Conservation (phyloP, 2,797 vertebrate genomes). For the Lacerta bilineata region DNA sequence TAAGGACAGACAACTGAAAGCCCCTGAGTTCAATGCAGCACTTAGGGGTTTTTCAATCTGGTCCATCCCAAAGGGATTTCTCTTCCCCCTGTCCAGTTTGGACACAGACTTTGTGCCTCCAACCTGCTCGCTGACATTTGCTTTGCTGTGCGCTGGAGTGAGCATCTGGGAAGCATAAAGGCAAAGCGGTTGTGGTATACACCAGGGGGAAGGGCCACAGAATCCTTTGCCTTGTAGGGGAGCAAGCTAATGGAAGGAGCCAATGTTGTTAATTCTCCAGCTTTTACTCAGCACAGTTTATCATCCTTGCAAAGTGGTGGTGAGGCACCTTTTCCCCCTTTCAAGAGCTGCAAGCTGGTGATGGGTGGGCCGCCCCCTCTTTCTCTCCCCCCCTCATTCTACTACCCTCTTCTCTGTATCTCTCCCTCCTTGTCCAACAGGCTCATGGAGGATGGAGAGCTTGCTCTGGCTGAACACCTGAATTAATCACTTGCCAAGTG, state of each 20-base stretch:
- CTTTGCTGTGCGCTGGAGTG: not conserved
- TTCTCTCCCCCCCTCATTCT: too few species aligned
- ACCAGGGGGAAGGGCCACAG: not conserved
- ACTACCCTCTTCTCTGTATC: too few species aligned
- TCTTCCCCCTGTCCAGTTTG: not conserved
- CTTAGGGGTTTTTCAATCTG: not conserved
- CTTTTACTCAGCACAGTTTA: not conserved
- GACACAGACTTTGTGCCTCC: not conserved
- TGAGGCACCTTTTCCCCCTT: too few species aligned
- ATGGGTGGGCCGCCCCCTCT: too few species aligned
- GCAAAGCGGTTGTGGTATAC: too few species aligned
- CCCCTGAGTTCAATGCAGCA: not conserved
- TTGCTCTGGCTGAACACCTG: too few species aligned
- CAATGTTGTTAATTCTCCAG: not conserved
- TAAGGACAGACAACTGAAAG: not conserved
- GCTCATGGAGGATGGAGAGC: too few species aligned
- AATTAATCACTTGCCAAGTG: too few species aligned
- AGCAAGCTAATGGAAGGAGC: not conserved
- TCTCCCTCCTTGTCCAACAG: too few species aligned
- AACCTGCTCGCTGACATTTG: not conserved
- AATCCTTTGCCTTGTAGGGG: not conserved
- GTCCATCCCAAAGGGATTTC: not conserved
- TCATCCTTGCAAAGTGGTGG: not conserved
- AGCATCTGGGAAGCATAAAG: too few species aligned
- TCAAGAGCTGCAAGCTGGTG: too few species aligned